Evolutionary conservation across 2,888 invertebrate species (phyloP), one percentile per base, ranked within the genome.

Genomic region (Ophioninae sp.): DNA sequence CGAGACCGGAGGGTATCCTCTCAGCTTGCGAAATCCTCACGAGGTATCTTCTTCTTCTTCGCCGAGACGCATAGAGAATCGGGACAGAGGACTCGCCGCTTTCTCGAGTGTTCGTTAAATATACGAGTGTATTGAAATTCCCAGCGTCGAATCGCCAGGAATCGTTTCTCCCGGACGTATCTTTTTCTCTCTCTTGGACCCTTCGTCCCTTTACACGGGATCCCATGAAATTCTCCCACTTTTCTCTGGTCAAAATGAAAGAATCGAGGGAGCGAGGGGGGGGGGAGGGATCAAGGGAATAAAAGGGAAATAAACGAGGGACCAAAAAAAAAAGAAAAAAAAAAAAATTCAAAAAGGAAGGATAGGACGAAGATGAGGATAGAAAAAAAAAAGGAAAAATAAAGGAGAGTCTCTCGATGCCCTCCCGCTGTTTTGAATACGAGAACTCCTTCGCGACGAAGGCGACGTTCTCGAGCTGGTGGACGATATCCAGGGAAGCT

Each of bases 341-440:
- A n/a, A n/a, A n/a, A n/a, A n/a, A n/a, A n/a, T n/a, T n/a, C n/a
- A n/a, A n/a, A n/a, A n/a, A 13, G 65, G 44, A 76, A 20, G 63
- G n/a, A 74, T 65, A 58, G 10, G n/a, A 61, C 51, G 67, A 37
- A 10, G 51, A 51, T 51, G 51, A 63, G 17, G 56, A 51, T 10
- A 78, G 10, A 44, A 41, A 73, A 69, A 64, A 41, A 7, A 6
- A 44, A 22, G 20, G 37, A 56, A n/a, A 56, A 67, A 37, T 23
- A 67, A 67, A 59, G 13, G n/a, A 17, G 51, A 68, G 56, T 59
- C 63, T 51, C 73, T 80, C 83, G 83, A 84, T 85, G 51, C 85
- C 87, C 91, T 90, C 92, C 91, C 89, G 91, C 92, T 91, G 92
- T 90, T 92, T 91, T 90, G 90, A 92, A 91, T 91, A 90, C 91